Base-by-base conservation (phyloP, 2,797 vertebrate genomes). In the Yasuhikotakia modesta region DNA sequence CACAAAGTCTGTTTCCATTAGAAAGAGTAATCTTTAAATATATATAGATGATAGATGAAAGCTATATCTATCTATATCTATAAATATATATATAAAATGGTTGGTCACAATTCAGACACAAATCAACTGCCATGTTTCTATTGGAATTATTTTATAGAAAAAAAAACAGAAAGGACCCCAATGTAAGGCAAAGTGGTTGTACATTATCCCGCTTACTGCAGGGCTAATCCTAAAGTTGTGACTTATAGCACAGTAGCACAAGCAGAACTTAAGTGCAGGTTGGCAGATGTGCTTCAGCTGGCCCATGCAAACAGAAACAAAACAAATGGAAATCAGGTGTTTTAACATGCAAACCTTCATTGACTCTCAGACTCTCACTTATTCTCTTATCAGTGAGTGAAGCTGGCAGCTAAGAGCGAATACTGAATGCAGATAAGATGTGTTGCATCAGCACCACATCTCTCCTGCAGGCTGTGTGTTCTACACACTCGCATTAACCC, bases 351-450 rank as follows among this genome's bases (percentile, higher is more conserved):
- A 50, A 72, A 67, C 73, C 72, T 85, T 70, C 58, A 48, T 32
- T n/a, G 21, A 52, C 52, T 70, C 70, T 83, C 69, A 50, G 35
- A 67, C 64, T 66, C 72, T 80, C 65, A 14, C 52, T 60, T 70
- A 58, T 72, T 79, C 61, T 70, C 67, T 74, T 81, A 74, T 81
- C 70, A 71, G 48, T 58, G 39, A 68, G 61, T 53, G 55, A 17
- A 68, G 79, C 48, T 66, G 76, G 75, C 79, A 79, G 79, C 70
- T 76, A 24, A 64, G 35, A 67, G 57, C 58, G 64, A 75, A 71
- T 39, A 35, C 43, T 72, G 79, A 46, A 83, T 85, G 73, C 79
- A 79, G 77, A 85, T 83, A 66, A 77, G 76, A 70, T 79, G 72
- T 69, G 52, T 57, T 67, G 60, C 78, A 70, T 79, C 81, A 66